These are phyloP conservation scores for Phyllotis vaccarum DNA, from an alignment of 2,797 vertebrate species.

Conservation along the genomic window DNA sequence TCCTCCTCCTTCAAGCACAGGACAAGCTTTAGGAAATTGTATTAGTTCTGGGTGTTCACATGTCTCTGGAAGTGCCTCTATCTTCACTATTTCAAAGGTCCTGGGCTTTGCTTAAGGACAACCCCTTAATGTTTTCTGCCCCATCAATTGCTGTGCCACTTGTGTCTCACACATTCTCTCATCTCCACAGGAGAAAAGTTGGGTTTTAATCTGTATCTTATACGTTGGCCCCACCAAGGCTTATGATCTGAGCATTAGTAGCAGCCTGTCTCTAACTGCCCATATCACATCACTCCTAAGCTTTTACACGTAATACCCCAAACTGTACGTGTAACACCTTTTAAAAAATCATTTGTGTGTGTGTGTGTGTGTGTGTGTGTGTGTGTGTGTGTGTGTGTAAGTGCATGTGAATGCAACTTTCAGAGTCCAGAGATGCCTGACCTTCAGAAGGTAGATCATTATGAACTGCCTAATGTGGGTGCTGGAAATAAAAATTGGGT, in stretches of 20 bases:
- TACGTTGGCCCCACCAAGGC: neutral
- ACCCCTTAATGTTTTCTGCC: neutral
- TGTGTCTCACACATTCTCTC: neutral
- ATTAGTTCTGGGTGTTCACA: neutral
- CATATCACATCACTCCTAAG: neutral
- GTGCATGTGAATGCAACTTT: neutral
- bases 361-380: neutral
- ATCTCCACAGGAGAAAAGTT: neutral
- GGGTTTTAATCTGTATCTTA: neutral
- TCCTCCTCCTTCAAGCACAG: no score
- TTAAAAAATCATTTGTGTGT: neutral
- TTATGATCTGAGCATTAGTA: neutral
- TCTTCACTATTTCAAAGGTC: neutral
- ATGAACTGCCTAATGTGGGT: neutral
- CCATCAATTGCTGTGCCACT: neutral
- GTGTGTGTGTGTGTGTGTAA: neutral
- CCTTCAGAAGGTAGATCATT: neutral
- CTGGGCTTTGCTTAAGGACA: neutral
- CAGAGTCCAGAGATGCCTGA: neutral
- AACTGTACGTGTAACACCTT: neutral
- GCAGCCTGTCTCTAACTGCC: neutral
- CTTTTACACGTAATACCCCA: neutral
- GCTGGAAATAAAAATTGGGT: neutral
- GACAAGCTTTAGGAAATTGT: slow-evolving; percentile 6
- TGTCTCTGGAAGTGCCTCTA: neutral